These are phyloP conservation scores for Argentina silus DNA, from an alignment of 2,797 vertebrate genomes.

Conservation along the genomic window DNA sequence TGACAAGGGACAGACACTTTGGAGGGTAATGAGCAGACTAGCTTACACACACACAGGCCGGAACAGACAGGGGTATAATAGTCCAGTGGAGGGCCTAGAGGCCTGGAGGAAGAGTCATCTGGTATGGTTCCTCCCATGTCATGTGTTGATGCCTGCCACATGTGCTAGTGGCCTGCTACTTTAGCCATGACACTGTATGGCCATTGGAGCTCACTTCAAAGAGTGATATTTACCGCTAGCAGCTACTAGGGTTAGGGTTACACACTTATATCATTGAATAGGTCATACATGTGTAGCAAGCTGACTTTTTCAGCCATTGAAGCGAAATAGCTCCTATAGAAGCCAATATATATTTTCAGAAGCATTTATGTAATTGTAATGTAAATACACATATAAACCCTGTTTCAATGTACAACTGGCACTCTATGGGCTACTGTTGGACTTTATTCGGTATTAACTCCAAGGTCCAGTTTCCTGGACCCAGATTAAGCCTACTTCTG, in stretches of 20 bases:
- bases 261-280: too few relatives aligned
- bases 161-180: neutral
- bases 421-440: neutral
- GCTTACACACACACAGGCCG: neutral
- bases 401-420: neutral
- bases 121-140: slow-evolving; percentile 6
- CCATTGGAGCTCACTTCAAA: slow-evolving; percentile 6
- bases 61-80: neutral
- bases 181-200: neutral
- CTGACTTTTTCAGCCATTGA: too few relatives aligned
- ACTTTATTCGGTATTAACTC: neutral
- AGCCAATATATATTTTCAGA: too few relatives aligned
- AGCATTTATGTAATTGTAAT: too few relatives aligned
- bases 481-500: too few relatives aligned
- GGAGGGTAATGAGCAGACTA: neutral
- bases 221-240: neutral
- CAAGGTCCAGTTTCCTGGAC: too few relatives aligned
- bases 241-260: too few relatives aligned
- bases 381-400: neutral
- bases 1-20: neutral
- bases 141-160: slow-evolving; percentile 32
- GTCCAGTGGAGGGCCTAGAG: neutral
- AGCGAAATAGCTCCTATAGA: too few relatives aligned
- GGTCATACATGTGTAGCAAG: neutral
- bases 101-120: neutral